Evolutionary conservation across 2,797 vertebrate species (phyloP), one percentile per base, ranked within the genome.

Genomic region (Chromis chromis): DNA sequence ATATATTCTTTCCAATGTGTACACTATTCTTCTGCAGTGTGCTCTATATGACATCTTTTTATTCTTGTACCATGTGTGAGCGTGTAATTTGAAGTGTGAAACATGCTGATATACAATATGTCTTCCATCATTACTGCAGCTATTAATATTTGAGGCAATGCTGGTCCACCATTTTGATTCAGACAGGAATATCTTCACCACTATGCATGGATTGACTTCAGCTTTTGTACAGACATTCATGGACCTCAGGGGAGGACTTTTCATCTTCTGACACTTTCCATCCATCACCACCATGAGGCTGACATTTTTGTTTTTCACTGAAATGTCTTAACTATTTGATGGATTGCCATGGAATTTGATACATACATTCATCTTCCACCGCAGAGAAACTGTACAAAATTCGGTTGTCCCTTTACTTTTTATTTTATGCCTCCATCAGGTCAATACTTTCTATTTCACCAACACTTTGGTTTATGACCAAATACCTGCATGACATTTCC

Each of bases 21-120:
- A 8, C 7, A 55, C 24, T 24, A 19, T 53, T 14, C 9, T 4
- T 17, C 3, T 42, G 53, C 25, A 31, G 53, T 54, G 5, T 21
- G 44, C 36, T 24, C 3, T 17, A 0, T 14, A 24, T 16, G 17
- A 27, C 1, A 33, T 57, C 11, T 74, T 42, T 59, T 59, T 31
- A 24, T 42, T 53, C 24, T 28, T 17, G 9, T 10, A 24, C 7
- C 55, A 27, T 48, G 44, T 58, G 28, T 31, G n/a, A 65, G 48
- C 4, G 12, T 40, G 36, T 46, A 9, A 61, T 44, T 25, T 73
- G 9, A 62, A 44, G 65, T 46, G 25, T 76, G 24, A 58, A 28
- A 42, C 19, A 13, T 39, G 13, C 27, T 25, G 21, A 52, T 12
- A 4, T 17, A 13, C 52, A 54, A 22, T 31, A 53, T 52, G 46